Evolutionary conservation across 1,140 invertebrate genomes (phyloP), one percentile per base, ranked within the genome.

Genomic region (Tenebrio molitor): DNA sequence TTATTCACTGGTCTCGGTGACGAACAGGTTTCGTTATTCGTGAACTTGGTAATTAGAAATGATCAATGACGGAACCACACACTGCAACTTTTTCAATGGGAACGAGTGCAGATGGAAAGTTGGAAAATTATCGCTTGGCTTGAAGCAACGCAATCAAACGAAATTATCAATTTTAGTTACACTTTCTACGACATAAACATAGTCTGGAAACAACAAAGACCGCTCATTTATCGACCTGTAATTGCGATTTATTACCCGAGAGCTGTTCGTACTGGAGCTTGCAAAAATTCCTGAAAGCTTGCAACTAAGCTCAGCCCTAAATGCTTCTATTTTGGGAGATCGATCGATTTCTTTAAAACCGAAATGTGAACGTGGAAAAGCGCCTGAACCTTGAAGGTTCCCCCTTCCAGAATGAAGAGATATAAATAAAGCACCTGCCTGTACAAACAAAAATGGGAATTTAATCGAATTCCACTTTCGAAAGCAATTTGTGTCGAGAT

Each of bases 171-270:
- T n/a, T n/a, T n/a, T n/a, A n/a, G n/a, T n/a, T n/a, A 50, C 44
- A 50, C 44, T 50, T 50, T 50, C 44, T 17, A 50, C 6, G 15
- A 10, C 15, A 50, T 50, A 50, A 50, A 50, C 19, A 50, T 21
- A 50, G 19, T 19, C 16, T 17, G 23, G 44, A 50, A 50, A 50
- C 15, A 21, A 50, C 44, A 50, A 50, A 50, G 19, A 21, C 15
- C 44, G 15, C 23, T 50, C 19, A 50, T 50, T 50, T 50, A 21
- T 21, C 19, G 19, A 50, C 44, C 8, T 19, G 44, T 50, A 50
- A 50, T 50, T 50, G 44, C 44, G 23, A 21, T 50, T 50, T 50
- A 50, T 50, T 50, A 19, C 44, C n/a, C n/a, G n/a, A n/a, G n/a
- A n/a, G n/a, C n/a, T n/a, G n/a, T n/a, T n/a, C n/a, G n/a, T n/a